A percentile compares a stretch with the other conserved stretches of the same genome.
Conservation (phyloP, 2,888 invertebrate species). For the Caenorhabditis sp. region DNA sequence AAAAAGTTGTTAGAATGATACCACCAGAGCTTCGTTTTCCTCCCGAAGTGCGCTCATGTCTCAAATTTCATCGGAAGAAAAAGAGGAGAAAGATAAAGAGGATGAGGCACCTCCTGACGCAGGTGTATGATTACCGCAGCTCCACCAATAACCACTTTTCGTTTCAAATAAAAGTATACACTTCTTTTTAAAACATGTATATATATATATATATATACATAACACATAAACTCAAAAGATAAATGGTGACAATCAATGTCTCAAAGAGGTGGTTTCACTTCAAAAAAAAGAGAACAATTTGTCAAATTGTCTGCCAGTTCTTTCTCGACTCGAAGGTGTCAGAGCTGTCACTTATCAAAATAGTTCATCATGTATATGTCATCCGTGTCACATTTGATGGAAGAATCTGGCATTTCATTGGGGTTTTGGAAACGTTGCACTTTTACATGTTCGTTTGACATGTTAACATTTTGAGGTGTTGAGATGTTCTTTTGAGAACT, state of each 20-base stretch:
- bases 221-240: too few species aligned
- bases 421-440: background rate
- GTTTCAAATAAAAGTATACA: too few species aligned
- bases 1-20: slow-evolving; percentile 18
- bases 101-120: slow-evolving; percentile 27
- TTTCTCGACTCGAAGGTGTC: slow-evolving; percentile 27
- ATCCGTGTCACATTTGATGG: slow-evolving; percentile 8
- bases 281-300: background rate
- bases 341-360: slow-evolving; percentile 44
- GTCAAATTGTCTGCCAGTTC: slow-evolving; percentile 1
- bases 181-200: too few species aligned
- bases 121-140: slow-evolving; percentile 45
- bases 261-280: too few species aligned
- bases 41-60: slow-evolving; percentile 29
- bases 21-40: slow-evolving; percentile 26
- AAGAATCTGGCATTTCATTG: background rate
- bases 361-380: slow-evolving; percentile 44
- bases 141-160: slow-evolving; percentile 1
- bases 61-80: slow-evolving; percentile 35
- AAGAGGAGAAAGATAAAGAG: background rate
- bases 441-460: background rate
- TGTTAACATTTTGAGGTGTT: background rate
- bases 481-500: too few species aligned
- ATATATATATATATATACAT: too few species aligned
- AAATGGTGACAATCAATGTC: too few species aligned